phyloP scores from a whole-genome alignment of 1,140 invertebrate genomes.

The Geopemphigus sp. region DNA sequence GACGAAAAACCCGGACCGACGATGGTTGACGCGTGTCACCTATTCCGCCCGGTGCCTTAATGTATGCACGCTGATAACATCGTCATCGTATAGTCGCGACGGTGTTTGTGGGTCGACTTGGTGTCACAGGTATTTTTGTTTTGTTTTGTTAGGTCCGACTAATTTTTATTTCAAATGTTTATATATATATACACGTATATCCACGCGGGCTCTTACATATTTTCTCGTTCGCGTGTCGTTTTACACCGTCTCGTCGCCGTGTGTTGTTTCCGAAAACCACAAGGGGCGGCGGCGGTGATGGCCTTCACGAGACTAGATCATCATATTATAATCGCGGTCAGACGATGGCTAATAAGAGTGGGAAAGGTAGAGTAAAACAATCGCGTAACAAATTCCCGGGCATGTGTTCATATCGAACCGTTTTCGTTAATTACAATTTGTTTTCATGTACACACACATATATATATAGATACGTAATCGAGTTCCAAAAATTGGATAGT shows the following conservation, averaged over 20 bases:
- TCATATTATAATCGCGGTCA: too few relatives aligned
- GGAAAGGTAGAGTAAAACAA: too few relatives aligned
- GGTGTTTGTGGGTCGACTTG: conserved; percentile 4
- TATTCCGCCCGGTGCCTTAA: not conserved
- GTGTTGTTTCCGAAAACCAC: conserved; percentile 17
- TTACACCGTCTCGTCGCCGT: conserved; percentile 5
- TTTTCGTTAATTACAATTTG: too few relatives aligned
- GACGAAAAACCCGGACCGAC: conserved; percentile 32
- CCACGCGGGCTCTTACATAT: too few relatives aligned
- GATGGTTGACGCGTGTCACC: conserved; percentile 16
- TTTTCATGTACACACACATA: too few relatives aligned
- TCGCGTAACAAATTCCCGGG: too few relatives aligned
- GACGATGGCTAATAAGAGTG: too few relatives aligned
- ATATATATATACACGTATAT: too few relatives aligned
- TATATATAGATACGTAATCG: too few relatives aligned
- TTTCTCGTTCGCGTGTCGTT: not conserved
- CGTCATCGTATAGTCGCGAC: conserved; percentile 22
- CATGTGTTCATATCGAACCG: too few relatives aligned
- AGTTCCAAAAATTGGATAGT: too few relatives aligned
- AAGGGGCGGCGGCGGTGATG: not conserved
- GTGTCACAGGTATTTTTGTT: conserved; percentile 11
- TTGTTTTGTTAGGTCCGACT: not conserved
- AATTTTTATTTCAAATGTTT: not conserved
- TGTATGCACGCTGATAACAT: conserved; percentile 37
- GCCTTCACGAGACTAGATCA: not conserved